Evolutionary conservation across 1,140 invertebrate species (phyloP).

Genomic region (Pogonus chalceus): DNA sequence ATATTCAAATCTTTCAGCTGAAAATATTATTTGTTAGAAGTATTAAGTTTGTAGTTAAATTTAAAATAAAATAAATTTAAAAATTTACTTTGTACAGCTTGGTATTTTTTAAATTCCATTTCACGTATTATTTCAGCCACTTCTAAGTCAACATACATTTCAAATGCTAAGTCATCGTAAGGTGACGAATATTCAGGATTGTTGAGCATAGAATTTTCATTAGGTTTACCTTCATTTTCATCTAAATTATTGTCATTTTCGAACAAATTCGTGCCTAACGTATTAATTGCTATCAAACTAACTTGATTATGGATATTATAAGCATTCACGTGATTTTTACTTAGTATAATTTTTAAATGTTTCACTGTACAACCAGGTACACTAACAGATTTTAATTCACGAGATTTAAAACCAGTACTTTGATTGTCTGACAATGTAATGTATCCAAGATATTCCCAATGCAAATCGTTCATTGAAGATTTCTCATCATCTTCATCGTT

Average conservation of each 20-base stretch:
- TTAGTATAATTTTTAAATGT: conserved; percentile 75
- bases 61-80: background rate
- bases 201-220: conserved; percentile 26
- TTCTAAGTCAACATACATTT: conserved; percentile 94
- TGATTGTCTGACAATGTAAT: conserved; percentile 74
- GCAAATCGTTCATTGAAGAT: conserved; percentile 35
- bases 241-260: conserved; percentile 8
- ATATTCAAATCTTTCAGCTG: conserved; percentile 85
- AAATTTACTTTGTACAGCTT: conserved; percentile 61
- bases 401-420: conserved; percentile 67
- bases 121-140: conserved; percentile 78
- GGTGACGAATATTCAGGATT: conserved; percentile 64
- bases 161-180: conserved; percentile 90
- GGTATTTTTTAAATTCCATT: conserved; percentile 76
- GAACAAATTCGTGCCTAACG: conserved; percentile 27
- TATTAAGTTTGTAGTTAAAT: background rate
- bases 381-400: conserved; percentile 77
- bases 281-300: conserved; percentile 36
- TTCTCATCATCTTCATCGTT: conserved; percentile 37
- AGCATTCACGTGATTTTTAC: conserved; percentile 67
- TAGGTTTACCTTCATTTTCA: conserved; percentile 23
- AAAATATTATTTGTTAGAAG: conserved; percentile 14
- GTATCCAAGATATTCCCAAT: conserved; percentile 67
- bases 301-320: conserved; percentile 76
- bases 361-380: conserved; percentile 66